A percentile compares a stretch with the other conserved stretches of the same genome.
Conservation (phyloP, 2,113 vertebrate genomes). For the Pantherophis guttatus region DNA sequence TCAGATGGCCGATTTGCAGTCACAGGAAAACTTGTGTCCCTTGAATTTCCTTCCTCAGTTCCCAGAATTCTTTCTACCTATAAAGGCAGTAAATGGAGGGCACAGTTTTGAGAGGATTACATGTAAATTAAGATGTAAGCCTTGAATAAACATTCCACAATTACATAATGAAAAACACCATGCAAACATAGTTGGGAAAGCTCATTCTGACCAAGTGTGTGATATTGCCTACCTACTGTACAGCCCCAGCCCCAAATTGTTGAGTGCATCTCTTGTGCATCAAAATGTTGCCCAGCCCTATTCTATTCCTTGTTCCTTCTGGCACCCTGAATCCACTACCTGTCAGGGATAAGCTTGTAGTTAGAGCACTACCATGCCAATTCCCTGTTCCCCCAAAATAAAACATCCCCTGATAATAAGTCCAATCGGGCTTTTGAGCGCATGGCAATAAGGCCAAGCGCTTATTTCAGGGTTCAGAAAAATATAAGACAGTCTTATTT, state of each 20-base stretch:
- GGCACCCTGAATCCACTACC: conserved; percentile 12
- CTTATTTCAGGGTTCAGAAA: no score
- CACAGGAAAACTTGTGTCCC: neutral
- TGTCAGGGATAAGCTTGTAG: neutral
- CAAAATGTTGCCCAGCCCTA: neutral
- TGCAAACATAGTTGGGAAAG: neutral
- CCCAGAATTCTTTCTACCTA: neutral
- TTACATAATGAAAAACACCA: neutral
- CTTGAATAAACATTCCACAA: neutral
- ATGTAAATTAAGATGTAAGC: neutral
- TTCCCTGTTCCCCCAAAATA: neutral
- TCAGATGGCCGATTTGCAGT: neutral
- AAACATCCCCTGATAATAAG: no score
- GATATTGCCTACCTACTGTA: neutral
- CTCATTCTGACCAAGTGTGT: neutral
- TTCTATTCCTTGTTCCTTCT: neutral
- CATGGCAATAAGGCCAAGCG: no score
- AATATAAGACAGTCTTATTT: no score
- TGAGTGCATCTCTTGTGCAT: neutral
- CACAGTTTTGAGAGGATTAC: neutral
- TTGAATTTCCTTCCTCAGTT: neutral
- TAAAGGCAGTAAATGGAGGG: neutral
- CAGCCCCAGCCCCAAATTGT: neutral
- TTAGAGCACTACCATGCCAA: neutral
- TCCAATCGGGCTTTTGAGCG: no score